phyloP scores from a whole-genome alignment of 1,140 invertebrate genomes.

The Caerostris darwini region DNA sequence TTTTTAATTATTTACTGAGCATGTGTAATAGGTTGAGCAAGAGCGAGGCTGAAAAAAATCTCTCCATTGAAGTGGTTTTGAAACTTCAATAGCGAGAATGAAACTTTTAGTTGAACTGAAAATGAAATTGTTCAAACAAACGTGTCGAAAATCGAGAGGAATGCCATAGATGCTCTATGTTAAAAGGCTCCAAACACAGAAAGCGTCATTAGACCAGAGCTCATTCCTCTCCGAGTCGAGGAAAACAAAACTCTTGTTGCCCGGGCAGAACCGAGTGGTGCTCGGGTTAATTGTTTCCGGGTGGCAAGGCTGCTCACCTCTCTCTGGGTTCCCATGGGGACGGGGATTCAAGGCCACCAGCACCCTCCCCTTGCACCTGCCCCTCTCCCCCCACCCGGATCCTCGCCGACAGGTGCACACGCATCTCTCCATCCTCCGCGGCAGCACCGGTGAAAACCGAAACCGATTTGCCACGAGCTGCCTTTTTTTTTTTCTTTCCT shows the following conservation, averaged over 20 bases:
- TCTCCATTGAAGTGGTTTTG: too few species aligned
- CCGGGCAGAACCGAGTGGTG: neutral
- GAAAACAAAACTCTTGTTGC: neutral
- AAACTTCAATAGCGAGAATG: too few species aligned
- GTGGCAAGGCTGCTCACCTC: constrained; percentile 60
- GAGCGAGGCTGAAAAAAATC: too few species aligned
- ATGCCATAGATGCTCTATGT: too few species aligned
- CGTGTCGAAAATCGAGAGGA: too few species aligned
- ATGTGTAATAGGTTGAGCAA: too few species aligned
- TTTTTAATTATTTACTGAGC: too few species aligned
- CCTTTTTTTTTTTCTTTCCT: neutral
- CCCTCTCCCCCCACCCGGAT: constrained; percentile 38
- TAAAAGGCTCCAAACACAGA: too few species aligned
- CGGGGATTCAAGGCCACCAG: constrained; percentile 55
- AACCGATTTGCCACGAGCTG: neutral
- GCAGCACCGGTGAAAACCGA: neutral
- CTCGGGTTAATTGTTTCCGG: constrained; percentile 72
- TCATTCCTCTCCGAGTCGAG: neutral
- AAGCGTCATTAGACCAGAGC: too few species aligned
- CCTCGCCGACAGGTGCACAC: constrained; percentile 5
- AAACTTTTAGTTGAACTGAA: too few species aligned
- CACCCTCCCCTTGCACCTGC: constrained; percentile 28
- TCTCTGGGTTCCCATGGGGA: constrained; percentile 46
- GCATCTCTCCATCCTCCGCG: neutral
- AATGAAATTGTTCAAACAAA: too few species aligned